These are phyloP conservation scores for Yponomeuta malinellus DNA, from an alignment of 2,888 invertebrate species.

Conservation along the genomic window DNA sequence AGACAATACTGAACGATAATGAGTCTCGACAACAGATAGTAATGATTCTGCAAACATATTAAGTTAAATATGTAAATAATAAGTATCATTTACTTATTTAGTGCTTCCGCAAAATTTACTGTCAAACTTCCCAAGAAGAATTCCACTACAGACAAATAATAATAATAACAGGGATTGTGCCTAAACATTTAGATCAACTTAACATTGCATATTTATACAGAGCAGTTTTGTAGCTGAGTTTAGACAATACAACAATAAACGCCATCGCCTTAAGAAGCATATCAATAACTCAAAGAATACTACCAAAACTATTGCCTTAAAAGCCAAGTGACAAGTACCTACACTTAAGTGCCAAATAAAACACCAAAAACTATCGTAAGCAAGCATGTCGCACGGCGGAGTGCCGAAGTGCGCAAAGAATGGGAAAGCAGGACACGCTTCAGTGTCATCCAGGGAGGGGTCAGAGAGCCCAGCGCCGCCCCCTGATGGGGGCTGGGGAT, in stretches of 20 bases:
- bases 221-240: neutral
- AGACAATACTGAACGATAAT: constrained; percentile 30
- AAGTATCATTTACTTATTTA: constrained; percentile 31
- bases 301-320: constrained; percentile 30
- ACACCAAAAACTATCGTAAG: neutral
- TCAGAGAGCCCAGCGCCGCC: constrained; percentile 73
- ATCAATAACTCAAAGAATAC: constrained; percentile 28
- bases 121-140: neutral
- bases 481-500: constrained; percentile 97
- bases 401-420: constrained; percentile 52
- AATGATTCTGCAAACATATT: constrained; percentile 13
- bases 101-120: constrained; percentile 21
- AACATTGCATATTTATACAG: neutral
- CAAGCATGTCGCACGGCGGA: constrained; percentile 59
- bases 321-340: constrained; percentile 23
- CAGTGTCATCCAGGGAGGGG: constrained; percentile 44
- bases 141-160: constrained; percentile 1
- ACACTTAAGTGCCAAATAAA: constrained; percentile 29
- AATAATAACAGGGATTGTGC: constrained; percentile 4
- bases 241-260: neutral
- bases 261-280: constrained; percentile 29
- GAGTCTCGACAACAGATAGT: constrained; percentile 51
- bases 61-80: neutral
- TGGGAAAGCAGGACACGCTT: constrained; percentile 42
- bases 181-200: neutral